Evolutionary conservation across 2,113 vertebrate genomes (phyloP).

Genomic region (Pachyramphus minor): DNA sequence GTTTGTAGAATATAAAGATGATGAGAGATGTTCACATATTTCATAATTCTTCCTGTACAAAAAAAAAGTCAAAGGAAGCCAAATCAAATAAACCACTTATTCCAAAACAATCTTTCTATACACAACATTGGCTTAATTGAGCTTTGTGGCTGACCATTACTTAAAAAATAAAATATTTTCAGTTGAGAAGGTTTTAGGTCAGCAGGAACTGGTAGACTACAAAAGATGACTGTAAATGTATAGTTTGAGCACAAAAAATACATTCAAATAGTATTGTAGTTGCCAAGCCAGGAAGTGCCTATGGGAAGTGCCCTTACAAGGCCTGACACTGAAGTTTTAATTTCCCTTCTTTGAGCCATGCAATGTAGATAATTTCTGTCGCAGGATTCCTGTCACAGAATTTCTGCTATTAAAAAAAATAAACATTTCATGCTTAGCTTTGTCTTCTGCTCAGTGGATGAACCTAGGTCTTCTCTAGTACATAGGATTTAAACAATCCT

Average conservation of each 20-base stretch:
- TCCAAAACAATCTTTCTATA: not conserved
- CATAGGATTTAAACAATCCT: not conserved
- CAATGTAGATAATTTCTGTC: not conserved
- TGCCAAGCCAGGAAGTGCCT: not conserved
- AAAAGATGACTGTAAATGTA: not conserved
- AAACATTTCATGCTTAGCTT: not conserved
- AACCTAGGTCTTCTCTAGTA: not conserved
- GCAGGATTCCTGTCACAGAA: not conserved
- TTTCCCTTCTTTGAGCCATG: not conserved
- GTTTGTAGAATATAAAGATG: not conserved
- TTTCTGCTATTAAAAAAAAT: not conserved
- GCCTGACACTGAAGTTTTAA: not conserved
- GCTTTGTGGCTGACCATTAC: not conserved
- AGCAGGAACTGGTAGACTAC: not conserved
- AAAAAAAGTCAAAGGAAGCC: not conserved
- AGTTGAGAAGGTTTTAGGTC: not conserved
- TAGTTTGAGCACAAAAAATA: not conserved
- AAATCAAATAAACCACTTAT: conserved; percentile 7
- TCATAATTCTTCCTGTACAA: not conserved
- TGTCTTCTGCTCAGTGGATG: not conserved
- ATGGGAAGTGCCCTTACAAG: not conserved
- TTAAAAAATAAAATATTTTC: not conserved
- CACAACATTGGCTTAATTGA: not conserved
- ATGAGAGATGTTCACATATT: not conserved
- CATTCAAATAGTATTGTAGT: not conserved